Percentiles rank a stretch among this genome's conserved stretches.
phyloP scores from a whole-genome alignment of 2,888 invertebrate species.

The Cantharis nigra region DNA sequence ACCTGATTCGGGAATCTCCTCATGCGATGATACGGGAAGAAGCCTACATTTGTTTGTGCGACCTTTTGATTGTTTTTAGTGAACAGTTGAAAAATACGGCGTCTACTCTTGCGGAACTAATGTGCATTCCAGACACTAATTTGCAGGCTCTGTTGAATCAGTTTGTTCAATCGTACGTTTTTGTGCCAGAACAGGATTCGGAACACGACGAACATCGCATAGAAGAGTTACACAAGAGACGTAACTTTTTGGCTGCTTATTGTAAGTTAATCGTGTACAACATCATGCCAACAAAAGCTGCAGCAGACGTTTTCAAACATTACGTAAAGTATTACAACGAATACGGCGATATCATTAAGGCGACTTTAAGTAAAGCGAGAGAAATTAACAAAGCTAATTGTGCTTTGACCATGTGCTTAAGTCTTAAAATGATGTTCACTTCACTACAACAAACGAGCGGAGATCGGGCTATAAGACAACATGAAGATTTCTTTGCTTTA shows the following conservation, averaged over 20 bases:
- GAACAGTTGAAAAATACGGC: slow-evolving; percentile 68
- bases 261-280: slow-evolving; percentile 98
- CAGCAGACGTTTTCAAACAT: slow-evolving; percentile 94
- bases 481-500: slow-evolving; percentile 84
- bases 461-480: slow-evolving; percentile 50
- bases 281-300: slow-evolving; percentile 88
- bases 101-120: slow-evolving; percentile 62
- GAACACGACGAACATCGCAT: slow-evolving; percentile 96
- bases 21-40: slow-evolving; percentile 75
- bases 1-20: slow-evolving; percentile 70
- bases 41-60: slow-evolving; percentile 95
- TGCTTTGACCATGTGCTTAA: slow-evolving; percentile 90
- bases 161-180: slow-evolving; percentile 93
- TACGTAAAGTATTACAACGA: slow-evolving; percentile 98
- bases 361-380: slow-evolving; percentile 92
- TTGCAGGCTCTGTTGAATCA: slow-evolving; percentile 83
- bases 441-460: slow-evolving; percentile 62
- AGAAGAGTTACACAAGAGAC: slow-evolving; percentile 93
- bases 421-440: slow-evolving; percentile 85
- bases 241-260: slow-evolving; percentile 95
- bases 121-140: slow-evolving; percentile 78
- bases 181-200: slow-evolving; percentile 86
- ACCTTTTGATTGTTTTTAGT: slow-evolving; percentile 91
- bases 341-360: slow-evolving; percentile 98
- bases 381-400: slow-evolving; percentile 97